Evolutionary conservation across 2,797 vertebrate species (phyloP).

Genomic region (Simalia tracyae): DNA sequence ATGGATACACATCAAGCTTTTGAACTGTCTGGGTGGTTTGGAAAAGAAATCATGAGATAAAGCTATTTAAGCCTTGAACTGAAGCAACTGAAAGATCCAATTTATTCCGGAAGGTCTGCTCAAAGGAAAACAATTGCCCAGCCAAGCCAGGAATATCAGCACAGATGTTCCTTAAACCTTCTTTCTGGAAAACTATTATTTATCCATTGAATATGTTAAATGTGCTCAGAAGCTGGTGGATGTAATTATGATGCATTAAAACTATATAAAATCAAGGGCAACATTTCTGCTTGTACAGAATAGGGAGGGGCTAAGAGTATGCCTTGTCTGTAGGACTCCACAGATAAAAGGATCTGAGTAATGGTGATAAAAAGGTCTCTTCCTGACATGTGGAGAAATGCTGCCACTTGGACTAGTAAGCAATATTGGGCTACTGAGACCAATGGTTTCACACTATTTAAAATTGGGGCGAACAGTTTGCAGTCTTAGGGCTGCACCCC

Average conservation of each 20-base stretch:
- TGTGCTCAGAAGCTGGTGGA: neutral
- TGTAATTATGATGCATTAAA: neutral
- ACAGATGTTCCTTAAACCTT: neutral
- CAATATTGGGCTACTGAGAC: neutral
- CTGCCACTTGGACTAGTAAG: neutral
- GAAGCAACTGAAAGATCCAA: neutral
- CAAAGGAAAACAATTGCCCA: neutral
- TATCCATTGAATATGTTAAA: neutral
- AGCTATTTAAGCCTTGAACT: slow-evolving; percentile 5
- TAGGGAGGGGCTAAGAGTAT: neutral
- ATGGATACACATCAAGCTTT: neutral
- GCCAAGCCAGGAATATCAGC: slow-evolving; percentile 23
- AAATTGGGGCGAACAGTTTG: neutral
- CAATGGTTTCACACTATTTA: neutral
- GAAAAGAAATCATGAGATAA: slow-evolving; percentile 33
- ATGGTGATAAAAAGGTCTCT: neutral
- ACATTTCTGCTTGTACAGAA: neutral
- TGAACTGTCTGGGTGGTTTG: neutral
- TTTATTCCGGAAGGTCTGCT: neutral
- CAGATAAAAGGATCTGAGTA: neutral
- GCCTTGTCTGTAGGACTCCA: neutral
- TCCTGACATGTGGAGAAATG: neutral
- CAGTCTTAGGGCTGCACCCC: neutral
- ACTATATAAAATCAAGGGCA: neutral
- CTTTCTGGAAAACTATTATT: neutral